Base-by-base conservation (phyloP, 2,888 invertebrate species). In the Schizaphis graminum region DNA sequence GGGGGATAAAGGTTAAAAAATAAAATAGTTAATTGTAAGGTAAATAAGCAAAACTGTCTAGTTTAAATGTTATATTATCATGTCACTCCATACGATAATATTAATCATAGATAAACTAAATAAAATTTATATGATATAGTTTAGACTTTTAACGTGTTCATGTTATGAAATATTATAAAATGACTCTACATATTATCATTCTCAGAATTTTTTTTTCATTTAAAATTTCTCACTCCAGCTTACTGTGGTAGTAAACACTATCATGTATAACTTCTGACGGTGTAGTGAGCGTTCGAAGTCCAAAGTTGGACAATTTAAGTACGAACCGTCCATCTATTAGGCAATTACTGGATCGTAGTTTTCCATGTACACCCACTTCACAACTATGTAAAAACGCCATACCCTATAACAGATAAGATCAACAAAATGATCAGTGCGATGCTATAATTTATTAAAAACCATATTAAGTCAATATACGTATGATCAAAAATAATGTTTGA, bases 261-360 rank as follows among this genome's bases (percentile, higher is more conserved):
- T 98, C 98, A 96, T 98, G 97, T 91, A 97, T 96, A 94, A 98
- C 96, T 95, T 98, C 98, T 0, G 97, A 97, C 0, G 98, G 98
- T 0, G 97, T 97, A 94, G 97, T 98, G 7, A 98, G 96, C 0
- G 98, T 97, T 95, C 97, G 97, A 24, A 98, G 96, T 0, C 98
- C 98, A 96, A 98, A 98, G 96, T 98, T 98, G 0, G 98, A 98
- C 95, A 99, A 97, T 96, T 98, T 98, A 89, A 98, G 96, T 11
- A 98, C 98, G 96, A 98, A 98, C 91, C 98, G 97, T 89, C 98
- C 98, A 96, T 98, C 98, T 95, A 98, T 98, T 94, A 98, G 96
- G 95, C 98, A 98, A 96, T 98, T 98, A 91, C 98, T 97, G 0
- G 98, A 98, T 5, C 98, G 97, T 26, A 98, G 96, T 95, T 98